phyloP scores from a whole-genome alignment of 2,113 vertebrate species.

The Oreochromis tanganicae region DNA sequence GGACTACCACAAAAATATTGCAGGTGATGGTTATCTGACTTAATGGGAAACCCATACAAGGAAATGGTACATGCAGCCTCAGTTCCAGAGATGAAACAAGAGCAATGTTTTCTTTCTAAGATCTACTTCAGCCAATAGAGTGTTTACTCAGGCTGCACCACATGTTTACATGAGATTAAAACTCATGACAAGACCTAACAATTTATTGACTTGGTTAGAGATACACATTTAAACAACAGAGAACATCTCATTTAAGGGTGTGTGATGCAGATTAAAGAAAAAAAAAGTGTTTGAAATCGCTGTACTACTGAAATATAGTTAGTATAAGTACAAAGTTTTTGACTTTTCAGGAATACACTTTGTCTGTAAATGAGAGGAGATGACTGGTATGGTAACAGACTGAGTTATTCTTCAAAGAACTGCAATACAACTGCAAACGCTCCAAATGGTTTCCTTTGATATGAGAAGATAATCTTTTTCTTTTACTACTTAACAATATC shows the following conservation, averaged over 20 bases:
- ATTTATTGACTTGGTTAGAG: slow-evolving; percentile 26
- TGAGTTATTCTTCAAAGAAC: neutral
- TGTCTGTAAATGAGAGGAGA: neutral
- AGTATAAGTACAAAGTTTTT: neutral
- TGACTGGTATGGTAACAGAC: neutral
- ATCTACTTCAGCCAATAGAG: slow-evolving; percentile 25
- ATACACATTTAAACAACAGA: slow-evolving; percentile 29
- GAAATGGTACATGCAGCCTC: neutral
- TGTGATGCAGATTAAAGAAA: neutral
- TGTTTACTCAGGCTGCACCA: slow-evolving; percentile 44
- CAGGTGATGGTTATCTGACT: neutral
- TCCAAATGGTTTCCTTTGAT: neutral
- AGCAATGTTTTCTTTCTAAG: slow-evolving; percentile 22
- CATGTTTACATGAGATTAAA: slow-evolving; percentile 53
- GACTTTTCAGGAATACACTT: neutral
- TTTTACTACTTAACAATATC: neutral
- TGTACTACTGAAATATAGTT: neutral
- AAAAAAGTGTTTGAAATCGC: neutral
- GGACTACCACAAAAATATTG: neutral
- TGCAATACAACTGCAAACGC: neutral
- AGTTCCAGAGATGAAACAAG: neutral
- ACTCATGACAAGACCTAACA: slow-evolving; percentile 37
- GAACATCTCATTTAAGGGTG: neutral
- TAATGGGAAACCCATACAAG: slow-evolving; percentile 43
- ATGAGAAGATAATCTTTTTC: neutral